These are phyloP conservation scores for Oenanthe melanoleuca DNA, from an alignment of 2,113 vertebrate genomes.

Conservation along the genomic window DNA sequence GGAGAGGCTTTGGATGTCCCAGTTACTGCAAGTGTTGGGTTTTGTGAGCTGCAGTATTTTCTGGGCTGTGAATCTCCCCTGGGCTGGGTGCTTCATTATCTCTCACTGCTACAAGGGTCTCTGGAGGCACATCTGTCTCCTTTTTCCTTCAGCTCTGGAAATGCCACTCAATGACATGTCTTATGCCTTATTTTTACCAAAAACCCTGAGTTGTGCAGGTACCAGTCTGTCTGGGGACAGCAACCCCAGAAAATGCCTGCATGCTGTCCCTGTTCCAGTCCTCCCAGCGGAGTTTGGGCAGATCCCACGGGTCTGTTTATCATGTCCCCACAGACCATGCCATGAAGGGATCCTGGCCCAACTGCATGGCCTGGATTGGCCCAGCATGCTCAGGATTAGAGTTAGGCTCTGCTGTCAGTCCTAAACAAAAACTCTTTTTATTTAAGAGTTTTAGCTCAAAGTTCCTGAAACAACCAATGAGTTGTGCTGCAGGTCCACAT, in stretches of 20 bases:
- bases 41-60: not conserved
- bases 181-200: not conserved
- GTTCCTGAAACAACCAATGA: not conserved
- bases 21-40: not conserved
- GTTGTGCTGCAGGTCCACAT: not conserved
- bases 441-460: not conserved
- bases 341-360: not conserved
- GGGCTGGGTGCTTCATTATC: not conserved
- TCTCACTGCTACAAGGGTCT: not conserved
- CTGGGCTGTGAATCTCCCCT: not conserved
- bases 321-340: not conserved
- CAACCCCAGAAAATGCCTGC: not conserved
- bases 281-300: not conserved
- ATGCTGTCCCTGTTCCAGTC: not conserved
- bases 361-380: accelerated
- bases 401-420: not conserved
- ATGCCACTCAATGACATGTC: not conserved
- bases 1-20: constrained; percentile 16
- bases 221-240: not conserved
- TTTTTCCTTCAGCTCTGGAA: not conserved
- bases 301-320: not conserved
- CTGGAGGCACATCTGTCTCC: not conserved
- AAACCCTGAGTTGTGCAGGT: not conserved
- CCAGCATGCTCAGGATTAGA: accelerated
- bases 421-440: not conserved